Conservation (phyloP, 2,888 invertebrate genomes). For the Polymixis flavicincta region DNA sequence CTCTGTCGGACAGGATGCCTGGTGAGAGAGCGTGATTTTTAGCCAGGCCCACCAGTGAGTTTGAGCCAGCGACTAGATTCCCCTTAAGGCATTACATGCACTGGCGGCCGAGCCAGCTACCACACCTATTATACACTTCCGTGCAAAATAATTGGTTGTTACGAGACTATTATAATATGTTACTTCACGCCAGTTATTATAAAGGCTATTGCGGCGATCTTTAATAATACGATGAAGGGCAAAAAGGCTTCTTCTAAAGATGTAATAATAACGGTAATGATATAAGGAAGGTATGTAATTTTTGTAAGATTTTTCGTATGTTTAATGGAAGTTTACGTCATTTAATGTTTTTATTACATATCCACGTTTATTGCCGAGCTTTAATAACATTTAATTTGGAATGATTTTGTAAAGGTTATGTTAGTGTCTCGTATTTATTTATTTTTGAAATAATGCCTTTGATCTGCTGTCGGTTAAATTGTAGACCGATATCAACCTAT, state of each 20-base stretch:
- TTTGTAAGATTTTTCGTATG: neutral
- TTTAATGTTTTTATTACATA: slow-evolving; percentile 22
- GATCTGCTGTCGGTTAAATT: too few relatives aligned
- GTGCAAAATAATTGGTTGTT: slow-evolving; percentile 73
- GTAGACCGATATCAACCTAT: too few relatives aligned
- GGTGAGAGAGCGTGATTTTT: too few relatives aligned
- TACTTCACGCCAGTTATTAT: slow-evolving; percentile 62
- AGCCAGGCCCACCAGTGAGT: too few relatives aligned
- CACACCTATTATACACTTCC: slow-evolving; percentile 70
- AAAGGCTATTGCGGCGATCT: slow-evolving; percentile 50
- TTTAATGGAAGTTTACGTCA: neutral
- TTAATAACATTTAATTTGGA: slow-evolving; percentile 8
- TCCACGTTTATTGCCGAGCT: too few relatives aligned
- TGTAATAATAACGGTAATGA: slow-evolving; percentile 14
- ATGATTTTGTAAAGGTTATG: neutral
- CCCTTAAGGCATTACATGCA: slow-evolving; percentile 22
- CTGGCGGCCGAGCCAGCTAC: slow-evolving; percentile 54
- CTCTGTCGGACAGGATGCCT: too few relatives aligned
- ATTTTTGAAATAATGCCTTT: neutral
- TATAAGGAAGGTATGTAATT: neutral
- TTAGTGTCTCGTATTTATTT: too few relatives aligned
- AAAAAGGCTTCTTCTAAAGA: slow-evolving; percentile 13
- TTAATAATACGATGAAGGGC: slow-evolving; percentile 52
- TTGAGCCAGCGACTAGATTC: too few relatives aligned
- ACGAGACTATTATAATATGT: slow-evolving; percentile 66